These are phyloP conservation scores for Psephotus haematonotus DNA, from an alignment of 2,113 vertebrate species.

Conservation along the genomic window DNA sequence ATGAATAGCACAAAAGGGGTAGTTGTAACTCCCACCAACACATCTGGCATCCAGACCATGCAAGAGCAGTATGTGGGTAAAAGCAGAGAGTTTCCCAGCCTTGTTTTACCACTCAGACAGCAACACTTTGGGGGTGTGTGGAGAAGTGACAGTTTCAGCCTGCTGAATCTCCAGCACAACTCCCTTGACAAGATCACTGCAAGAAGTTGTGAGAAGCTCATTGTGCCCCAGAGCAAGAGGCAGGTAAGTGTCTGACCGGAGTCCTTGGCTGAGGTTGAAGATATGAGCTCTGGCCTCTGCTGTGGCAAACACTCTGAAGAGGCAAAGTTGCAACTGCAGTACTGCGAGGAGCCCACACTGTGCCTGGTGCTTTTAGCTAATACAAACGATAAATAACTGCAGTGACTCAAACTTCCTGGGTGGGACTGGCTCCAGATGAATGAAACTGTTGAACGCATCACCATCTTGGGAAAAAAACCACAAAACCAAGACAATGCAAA, in stretches of 20 bases:
- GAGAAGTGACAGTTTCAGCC: background rate
- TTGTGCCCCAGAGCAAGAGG: background rate
- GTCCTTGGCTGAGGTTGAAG: background rate
- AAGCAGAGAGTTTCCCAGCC: background rate
- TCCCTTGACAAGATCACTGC: too few species aligned
- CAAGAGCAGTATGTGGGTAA: too few species aligned
- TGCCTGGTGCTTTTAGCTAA: too few species aligned
- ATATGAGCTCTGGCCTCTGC: background rate
- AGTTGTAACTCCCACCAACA: rapidly evolving
- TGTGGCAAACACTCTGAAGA: rapidly evolving
- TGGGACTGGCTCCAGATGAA: background rate
- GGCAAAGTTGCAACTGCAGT: background rate
- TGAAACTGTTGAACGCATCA: background rate
- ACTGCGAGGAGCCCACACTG: background rate
- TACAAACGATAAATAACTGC: background rate
- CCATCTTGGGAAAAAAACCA: background rate
- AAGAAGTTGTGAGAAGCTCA: background rate
- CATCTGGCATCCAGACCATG: rapidly evolving
- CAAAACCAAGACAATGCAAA: background rate
- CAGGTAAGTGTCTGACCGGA: rapidly evolving
- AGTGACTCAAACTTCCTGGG: background rate
- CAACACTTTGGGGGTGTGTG: rapidly evolving
- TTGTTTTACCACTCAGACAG: background rate
- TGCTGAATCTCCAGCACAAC: background rate
- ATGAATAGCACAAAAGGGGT: background rate